Percentiles rank a stretch among this genome's conserved stretches.
Conservation (phyloP, 2,113 vertebrate genomes). For the Corythaeola cristata region DNA sequence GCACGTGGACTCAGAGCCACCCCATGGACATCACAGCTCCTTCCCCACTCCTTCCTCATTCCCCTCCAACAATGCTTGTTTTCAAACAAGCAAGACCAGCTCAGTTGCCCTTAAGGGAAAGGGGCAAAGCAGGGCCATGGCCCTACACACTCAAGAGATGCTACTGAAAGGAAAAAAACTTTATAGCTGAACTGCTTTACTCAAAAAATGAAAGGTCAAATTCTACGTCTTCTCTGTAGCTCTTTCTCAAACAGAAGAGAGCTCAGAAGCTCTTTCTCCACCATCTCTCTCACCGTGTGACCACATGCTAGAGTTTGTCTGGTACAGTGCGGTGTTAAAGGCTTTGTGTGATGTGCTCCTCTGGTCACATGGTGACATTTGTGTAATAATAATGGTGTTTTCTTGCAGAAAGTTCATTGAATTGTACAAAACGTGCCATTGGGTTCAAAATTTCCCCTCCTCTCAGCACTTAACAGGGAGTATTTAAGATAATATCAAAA, state of each 20-base stretch:
- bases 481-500: constrained; percentile 2
- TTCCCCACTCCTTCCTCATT: background rate
- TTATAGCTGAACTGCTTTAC: background rate
- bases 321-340: background rate
- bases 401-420: background rate
- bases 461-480: background rate
- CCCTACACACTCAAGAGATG: background rate
- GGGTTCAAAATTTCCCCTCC: background rate
- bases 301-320: background rate
- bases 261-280: too few species aligned
- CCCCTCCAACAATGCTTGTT: background rate
- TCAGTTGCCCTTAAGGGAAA: background rate
- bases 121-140: background rate
- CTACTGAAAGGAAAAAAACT: background rate
- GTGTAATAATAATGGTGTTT: background rate
- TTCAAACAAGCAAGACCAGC: background rate
- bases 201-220: background rate
- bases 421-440: background rate
- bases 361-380: background rate
- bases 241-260: background rate
- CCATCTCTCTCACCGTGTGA: background rate
- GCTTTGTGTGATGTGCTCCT: background rate
- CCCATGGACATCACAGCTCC: background rate
- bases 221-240: background rate
- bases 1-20: background rate